Conservation (phyloP, 2,113 vertebrate genomes). For the Pituophis catenifer region DNA sequence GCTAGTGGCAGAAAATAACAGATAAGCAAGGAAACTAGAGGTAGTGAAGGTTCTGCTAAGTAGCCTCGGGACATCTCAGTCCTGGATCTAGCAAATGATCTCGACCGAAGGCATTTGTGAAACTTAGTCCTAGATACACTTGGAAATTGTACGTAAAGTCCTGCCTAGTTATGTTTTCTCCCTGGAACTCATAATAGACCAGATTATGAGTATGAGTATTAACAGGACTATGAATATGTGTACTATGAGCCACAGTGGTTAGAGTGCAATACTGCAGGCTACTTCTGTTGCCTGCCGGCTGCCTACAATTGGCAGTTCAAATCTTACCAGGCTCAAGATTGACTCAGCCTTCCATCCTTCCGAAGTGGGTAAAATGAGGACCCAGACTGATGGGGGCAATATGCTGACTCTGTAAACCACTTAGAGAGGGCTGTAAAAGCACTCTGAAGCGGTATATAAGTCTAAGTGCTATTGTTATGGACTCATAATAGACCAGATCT, state of each 20-base stretch:
- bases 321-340: no score
- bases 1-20: neutral
- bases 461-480: no score
- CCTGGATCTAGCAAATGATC: neutral
- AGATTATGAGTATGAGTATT: neutral
- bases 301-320: no score
- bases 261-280: no score
- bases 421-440: no score
- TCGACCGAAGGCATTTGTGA: neutral
- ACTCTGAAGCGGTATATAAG: no score
- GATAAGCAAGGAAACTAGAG: conserved; percentile 33
- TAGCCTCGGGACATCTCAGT: neutral
- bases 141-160: neutral
- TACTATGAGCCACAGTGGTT: neutral
- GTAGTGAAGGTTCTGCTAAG: conserved; percentile 50
- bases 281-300: no score
- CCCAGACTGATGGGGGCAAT: no score
- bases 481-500: neutral
- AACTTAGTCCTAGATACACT: neutral
- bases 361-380: no score
- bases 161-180: neutral
- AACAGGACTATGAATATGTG: neutral
- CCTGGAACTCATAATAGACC: neutral
- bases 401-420: no score
- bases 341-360: no score